Evolutionary conservation across 2,113 vertebrate genomes (phyloP).

Genomic region (Vulpes lagopus): DNA sequence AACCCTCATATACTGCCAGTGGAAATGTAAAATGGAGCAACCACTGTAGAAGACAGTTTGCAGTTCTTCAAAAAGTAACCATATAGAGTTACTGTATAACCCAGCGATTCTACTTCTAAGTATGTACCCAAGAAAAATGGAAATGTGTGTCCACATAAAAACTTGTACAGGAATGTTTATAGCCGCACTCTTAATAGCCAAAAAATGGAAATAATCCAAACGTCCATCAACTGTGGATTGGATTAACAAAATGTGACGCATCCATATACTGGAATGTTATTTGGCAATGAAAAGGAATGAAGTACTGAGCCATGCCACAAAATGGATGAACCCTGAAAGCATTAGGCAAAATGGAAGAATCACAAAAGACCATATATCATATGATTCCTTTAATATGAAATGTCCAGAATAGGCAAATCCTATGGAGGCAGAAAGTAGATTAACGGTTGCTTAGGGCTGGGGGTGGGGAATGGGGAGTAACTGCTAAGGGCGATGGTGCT

Average conservation of each 20-base stretch:
- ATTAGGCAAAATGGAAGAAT: constrained; percentile 1
- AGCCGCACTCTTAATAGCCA: background rate
- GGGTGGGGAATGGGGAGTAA: background rate
- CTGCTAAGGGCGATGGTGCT: background rate
- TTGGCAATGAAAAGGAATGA: background rate
- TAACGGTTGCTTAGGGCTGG: background rate
- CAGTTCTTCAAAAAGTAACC: background rate
- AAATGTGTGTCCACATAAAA: background rate
- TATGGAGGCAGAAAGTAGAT: background rate
- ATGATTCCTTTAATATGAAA: constrained; percentile 10
- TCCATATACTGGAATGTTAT: background rate
- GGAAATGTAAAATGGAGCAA: background rate
- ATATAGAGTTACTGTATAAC: background rate
- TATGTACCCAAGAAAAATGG: constrained; percentile 20
- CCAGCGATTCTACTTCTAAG: background rate
- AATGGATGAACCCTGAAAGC: background rate
- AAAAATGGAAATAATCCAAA: background rate
- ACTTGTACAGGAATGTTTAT: background rate
- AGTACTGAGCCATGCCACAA: background rate
- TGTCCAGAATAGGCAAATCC: background rate
- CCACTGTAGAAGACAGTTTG: background rate
- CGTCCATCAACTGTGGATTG: background rate
- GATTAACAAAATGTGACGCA: background rate
- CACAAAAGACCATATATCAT: background rate
- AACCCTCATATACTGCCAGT: background rate